phyloP scores from a whole-genome alignment of 92 coral and sea anemone species.

The Micromussa lordhowensis region DNA sequence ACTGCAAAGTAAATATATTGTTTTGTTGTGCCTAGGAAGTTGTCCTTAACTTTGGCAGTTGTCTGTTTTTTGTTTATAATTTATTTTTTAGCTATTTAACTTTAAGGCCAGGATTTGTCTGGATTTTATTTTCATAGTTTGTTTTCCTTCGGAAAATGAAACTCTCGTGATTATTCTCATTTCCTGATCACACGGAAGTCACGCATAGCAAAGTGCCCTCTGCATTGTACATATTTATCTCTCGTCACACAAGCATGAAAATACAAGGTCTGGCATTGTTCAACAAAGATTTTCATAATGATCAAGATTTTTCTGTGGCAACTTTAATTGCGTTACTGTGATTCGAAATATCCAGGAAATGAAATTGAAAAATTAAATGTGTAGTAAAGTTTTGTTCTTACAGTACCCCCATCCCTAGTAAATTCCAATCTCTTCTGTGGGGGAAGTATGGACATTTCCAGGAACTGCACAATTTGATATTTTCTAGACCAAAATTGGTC shows the following conservation, averaged over 20 bases:
- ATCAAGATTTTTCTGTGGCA: neutral
- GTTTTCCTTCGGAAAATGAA: conserved; percentile 37
- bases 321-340: neutral
- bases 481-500: neutral
- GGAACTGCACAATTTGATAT: neutral
- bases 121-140: neutral
- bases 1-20: neutral
- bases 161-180: conserved; percentile 8
- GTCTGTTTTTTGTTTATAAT: neutral
- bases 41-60: neutral
- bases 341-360: neutral
- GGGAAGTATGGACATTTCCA: too few species aligned
- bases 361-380: neutral
- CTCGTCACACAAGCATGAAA: neutral
- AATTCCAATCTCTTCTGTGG: too few species aligned
- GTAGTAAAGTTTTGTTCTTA: too few species aligned
- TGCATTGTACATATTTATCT: neutral
- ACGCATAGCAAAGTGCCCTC: neutral
- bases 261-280: neutral
- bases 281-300: neutral
- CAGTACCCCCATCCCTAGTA: too few species aligned
- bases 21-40: neutral
- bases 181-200: neutral
- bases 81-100: neutral
- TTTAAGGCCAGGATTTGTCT: neutral